A percentile compares a stretch with the other conserved stretches of the same genome.
Evolutionary conservation across 2,797 vertebrate species (phyloP).

Genomic region (Brachymystax lenok): DNA sequence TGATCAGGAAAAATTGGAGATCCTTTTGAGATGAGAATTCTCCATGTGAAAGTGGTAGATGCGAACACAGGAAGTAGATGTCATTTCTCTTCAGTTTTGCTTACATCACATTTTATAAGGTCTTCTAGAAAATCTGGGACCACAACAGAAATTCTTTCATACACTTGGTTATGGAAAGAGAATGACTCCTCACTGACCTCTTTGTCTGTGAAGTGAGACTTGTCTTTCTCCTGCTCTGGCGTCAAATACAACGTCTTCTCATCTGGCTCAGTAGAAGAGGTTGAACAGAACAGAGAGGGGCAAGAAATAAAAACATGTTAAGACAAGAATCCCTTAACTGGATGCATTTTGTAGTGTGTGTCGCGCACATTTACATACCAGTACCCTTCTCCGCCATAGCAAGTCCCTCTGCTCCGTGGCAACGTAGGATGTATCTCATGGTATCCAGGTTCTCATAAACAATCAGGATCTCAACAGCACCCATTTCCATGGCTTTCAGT

Average conservation of each 20-base stretch:
- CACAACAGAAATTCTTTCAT: neutral
- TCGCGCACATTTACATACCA: neutral
- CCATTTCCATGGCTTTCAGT: conserved; percentile 89
- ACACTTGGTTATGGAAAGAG: neutral
- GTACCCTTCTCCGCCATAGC: conserved; percentile 46
- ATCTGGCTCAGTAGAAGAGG: conserved; percentile 62
- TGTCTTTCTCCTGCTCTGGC: conserved; percentile 89
- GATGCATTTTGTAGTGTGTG: neutral
- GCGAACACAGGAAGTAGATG: neutral
- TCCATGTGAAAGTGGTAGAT: neutral
- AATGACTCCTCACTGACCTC: conserved; percentile 70
- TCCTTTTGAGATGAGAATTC: neutral
- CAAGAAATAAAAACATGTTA: neutral
- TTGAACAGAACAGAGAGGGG: neutral
- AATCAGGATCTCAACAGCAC: conserved; percentile 89
- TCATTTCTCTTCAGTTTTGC: neutral
- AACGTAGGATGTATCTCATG: conserved; percentile 87
- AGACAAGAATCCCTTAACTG: neutral
- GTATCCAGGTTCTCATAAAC: conserved; percentile 90
- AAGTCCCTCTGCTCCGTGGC: conserved; percentile 83
- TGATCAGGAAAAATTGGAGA: neutral
- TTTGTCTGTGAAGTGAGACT: conserved; percentile 90
- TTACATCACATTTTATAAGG: neutral
- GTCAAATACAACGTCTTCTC: conserved; percentile 88
- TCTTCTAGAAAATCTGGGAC: neutral